phyloP scores from a whole-genome alignment of 1,140 invertebrate genomes.

The Tachypleus tridentatus region DNA sequence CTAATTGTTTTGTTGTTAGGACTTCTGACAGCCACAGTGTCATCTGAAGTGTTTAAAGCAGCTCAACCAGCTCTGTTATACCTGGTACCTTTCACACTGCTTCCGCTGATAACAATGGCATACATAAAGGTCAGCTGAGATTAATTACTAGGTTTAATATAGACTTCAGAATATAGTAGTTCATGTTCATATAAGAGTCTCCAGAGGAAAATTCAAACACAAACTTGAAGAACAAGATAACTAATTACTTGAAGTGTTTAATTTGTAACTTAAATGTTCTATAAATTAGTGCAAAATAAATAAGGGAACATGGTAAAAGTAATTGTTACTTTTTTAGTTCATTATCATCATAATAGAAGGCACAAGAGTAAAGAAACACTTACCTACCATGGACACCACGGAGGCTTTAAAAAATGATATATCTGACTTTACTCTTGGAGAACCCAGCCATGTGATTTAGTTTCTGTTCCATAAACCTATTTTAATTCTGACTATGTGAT shows the following conservation, averaged over 20 bases:
- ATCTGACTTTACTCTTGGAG: too few species aligned
- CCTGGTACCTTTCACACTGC: slow-evolving; percentile 90
- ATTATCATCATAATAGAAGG: too few species aligned
- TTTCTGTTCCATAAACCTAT: too few species aligned
- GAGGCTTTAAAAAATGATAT: too few species aligned
- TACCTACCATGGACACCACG: too few species aligned
- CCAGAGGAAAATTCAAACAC: neutral
- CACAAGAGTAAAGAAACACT: too few species aligned
- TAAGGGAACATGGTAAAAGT: neutral
- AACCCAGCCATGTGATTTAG: too few species aligned
- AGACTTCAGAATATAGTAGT: neutral
- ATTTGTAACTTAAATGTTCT: neutral
- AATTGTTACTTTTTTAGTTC: too few species aligned
- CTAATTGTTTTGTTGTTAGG: slow-evolving; percentile 39
- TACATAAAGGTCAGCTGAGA: slow-evolving; percentile 70
- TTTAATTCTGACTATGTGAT: too few species aligned
- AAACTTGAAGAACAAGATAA: neutral
- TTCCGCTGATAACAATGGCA: slow-evolving; percentile 92
- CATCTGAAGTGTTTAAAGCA: slow-evolving; percentile 93
- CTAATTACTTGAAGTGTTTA: neutral
- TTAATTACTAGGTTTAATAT: neutral
- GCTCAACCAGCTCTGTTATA: slow-evolving; percentile 94
- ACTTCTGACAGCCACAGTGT: slow-evolving; percentile 88
- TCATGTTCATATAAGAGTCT: neutral
- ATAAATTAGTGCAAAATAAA: neutral